Evolutionary conservation across 2,113 vertebrate genomes (phyloP).

Genomic region (Cnemophilus loriae): DNA sequence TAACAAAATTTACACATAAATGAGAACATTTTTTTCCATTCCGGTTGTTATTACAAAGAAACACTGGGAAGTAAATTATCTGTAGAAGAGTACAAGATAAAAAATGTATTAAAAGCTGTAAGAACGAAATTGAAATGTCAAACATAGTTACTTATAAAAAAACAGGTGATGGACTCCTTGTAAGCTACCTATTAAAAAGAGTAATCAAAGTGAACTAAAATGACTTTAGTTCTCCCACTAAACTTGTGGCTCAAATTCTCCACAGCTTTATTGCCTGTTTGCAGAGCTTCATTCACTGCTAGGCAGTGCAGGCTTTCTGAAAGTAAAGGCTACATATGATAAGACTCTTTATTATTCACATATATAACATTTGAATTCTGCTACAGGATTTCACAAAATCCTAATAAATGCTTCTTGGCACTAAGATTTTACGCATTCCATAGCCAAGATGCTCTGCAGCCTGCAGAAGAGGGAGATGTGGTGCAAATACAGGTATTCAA

Average conservation of each 20-base stretch:
- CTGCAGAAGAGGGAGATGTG: not conserved
- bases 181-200: slow-evolving; percentile 18
- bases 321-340: not conserved
- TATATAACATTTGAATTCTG: not conserved
- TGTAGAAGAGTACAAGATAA: slow-evolving; percentile 72
- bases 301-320: not conserved
- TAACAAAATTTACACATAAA: slow-evolving; percentile 80
- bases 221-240: not conserved
- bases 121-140: slow-evolving; percentile 79
- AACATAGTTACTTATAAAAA: slow-evolving; percentile 70
- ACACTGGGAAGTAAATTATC: slow-evolving; percentile 72
- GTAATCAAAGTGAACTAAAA: slow-evolving; percentile 61
- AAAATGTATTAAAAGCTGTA: slow-evolving; percentile 76
- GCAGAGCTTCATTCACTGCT: not conserved
- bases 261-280: not conserved
- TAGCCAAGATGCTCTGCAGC: not conserved
- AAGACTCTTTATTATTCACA: not conserved
- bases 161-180: slow-evolving; percentile 50
- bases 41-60: slow-evolving; percentile 68
- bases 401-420: not conserved
- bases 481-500: not conserved
- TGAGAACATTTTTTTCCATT: slow-evolving; percentile 70
- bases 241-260: not conserved
- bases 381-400: not conserved
- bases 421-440: not conserved